phyloP scores from a whole-genome alignment of 1,140 invertebrate species.

The Hylaeus volcanicus region DNA sequence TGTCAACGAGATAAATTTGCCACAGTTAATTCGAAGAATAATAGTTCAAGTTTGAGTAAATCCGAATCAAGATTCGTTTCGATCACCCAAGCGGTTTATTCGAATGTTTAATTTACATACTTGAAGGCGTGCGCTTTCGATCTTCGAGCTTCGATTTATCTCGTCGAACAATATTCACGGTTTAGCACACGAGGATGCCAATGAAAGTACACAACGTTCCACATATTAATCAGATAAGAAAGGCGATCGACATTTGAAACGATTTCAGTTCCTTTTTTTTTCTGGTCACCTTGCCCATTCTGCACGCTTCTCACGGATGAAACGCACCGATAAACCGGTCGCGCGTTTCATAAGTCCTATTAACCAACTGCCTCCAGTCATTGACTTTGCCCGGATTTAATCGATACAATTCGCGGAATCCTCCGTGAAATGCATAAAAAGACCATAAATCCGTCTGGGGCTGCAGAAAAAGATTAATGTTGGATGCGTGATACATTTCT shows the following conservation, averaged over 20 bases:
- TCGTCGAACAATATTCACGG: not conserved
- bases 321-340: constrained; percentile 31
- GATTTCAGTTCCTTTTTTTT: constrained; percentile 20
- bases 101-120: not conserved
- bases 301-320: constrained; percentile 6
- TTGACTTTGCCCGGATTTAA: not conserved
- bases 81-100: not conserved
- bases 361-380: constrained; percentile 33
- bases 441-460: not conserved
- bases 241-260: constrained; percentile 12
- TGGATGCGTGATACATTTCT: not conserved
- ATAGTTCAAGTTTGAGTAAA: too few species aligned
- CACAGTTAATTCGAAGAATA: too few species aligned
- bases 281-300: constrained; percentile 15
- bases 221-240: constrained; percentile 44
- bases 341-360: constrained; percentile 31
- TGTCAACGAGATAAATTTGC: too few species aligned
- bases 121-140: not conserved
- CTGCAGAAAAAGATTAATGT: not conserved
- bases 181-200: not conserved
- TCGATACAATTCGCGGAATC: constrained; percentile 20
- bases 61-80: too few species aligned
- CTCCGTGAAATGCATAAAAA: not conserved
- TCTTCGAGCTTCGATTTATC: not conserved
- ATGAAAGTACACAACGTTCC: constrained; percentile 33